Evolutionary conservation across 2,113 vertebrate species (phyloP).

Genomic region (Felis chaus): DNA sequence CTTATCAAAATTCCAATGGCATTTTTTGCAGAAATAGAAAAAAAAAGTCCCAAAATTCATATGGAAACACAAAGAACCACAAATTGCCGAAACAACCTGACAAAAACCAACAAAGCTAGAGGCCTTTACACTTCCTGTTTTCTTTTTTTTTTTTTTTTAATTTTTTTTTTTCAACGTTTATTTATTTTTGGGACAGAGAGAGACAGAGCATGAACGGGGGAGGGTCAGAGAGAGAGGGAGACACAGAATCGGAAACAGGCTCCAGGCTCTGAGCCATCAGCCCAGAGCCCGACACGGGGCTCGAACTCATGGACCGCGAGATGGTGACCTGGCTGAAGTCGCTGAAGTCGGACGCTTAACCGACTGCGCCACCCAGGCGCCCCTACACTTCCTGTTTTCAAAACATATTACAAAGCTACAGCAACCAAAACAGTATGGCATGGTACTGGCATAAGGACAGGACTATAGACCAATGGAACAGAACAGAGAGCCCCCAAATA

Average conservation of each 20-base stretch:
- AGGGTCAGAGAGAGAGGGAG: no score
- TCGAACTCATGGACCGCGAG: no score
- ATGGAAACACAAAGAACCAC: neutral
- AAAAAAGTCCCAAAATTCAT: neutral
- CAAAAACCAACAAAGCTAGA: neutral
- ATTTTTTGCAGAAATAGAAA: constrained; percentile 8
- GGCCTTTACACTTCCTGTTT: neutral
- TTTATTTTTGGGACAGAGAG: no score
- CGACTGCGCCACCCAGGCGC: no score
- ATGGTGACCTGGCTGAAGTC: no score
- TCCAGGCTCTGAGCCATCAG: no score
- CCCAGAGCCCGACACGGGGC: no score
- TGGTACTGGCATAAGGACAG: neutral
- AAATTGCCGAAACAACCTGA: neutral
- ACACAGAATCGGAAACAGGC: no score
- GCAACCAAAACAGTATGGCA: neutral
- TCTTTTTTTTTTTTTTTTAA: no score
- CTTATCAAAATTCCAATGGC: neutral
- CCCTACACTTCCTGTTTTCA: neutral
- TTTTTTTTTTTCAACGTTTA: no score
- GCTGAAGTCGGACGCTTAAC: no score
- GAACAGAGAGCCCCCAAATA: neutral
- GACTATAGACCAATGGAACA: neutral
- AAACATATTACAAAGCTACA: neutral
- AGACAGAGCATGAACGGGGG: no score